Evolutionary conservation across 2,888 invertebrate species (phyloP).

Genomic region (Nesidiocoris tenuis): DNA sequence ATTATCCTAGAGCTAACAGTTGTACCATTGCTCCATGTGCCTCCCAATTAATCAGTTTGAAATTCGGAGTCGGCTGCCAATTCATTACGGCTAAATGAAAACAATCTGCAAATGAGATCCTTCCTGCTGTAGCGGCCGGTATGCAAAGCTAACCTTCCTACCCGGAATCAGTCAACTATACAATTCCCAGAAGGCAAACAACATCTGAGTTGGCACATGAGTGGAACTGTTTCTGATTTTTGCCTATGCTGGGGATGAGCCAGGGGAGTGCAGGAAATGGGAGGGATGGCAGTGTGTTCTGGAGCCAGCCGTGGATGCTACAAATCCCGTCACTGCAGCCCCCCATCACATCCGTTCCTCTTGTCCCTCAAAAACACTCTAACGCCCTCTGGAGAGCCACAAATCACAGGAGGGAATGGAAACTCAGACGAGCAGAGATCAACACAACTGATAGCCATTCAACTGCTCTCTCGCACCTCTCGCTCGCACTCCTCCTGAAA

Average conservation of each 20-base stretch:
- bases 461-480: neutral
- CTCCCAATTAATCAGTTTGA: too few species aligned
- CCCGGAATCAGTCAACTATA: too few species aligned
- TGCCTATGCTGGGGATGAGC: neutral
- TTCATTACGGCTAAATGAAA: too few species aligned
- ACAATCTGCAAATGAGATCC: too few species aligned
- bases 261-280: neutral
- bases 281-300: neutral
- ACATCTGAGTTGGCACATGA: too few species aligned
- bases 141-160: too few species aligned
- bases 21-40: too few species aligned
- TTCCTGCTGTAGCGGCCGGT: too few species aligned
- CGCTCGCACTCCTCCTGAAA: neutral
- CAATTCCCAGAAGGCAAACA: too few species aligned
- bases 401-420: slow-evolving; percentile 39
- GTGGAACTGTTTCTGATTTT: neutral
- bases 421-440: slow-evolving; percentile 40
- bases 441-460: slow-evolving; percentile 31
- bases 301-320: neutral
- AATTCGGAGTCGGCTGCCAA: too few species aligned
- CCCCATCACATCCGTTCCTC: neutral
- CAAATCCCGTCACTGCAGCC: slow-evolving; percentile 1
- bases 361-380: neutral
- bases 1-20: too few species aligned
- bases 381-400: slow-evolving; percentile 22